Evolutionary conservation across 1,140 invertebrate genomes (phyloP), one percentile per base, ranked within the genome.

Genomic region (Hormaphis cornu): DNA sequence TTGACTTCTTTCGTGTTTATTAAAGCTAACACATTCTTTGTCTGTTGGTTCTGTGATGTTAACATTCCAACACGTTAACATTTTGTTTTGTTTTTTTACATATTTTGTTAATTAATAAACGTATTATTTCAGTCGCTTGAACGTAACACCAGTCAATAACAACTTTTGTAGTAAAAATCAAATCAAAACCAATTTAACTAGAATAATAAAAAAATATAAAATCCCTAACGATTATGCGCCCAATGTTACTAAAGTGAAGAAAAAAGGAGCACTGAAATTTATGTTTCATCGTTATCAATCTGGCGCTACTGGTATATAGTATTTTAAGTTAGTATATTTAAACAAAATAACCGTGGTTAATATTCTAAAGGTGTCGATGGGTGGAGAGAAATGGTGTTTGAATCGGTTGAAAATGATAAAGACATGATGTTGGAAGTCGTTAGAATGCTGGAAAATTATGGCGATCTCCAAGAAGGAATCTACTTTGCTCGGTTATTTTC

Each of bases 351-450:
- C 26, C 54, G 33, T 66, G n/a, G 35, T 2, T 14, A 2, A 6
- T 30, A 46, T 30, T 30, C n/a, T 72, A 28, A 53, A 84, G 83
- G 81, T 73, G 75, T 75, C 24, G 81, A 82, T 72, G 84, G 85
- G 73, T 88, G 83, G 79, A 81, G 82, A 71, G 87, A 89, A 79
- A 83, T 88, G 80, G 82, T 83, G 0, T 82, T 82, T 74, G 85
- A 88, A 76, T 82, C 84, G 16, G 78, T 86, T n/a, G 80, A 79
- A 22, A 76, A 80, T 59, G 78, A 83, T 69, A 46, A 74, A 30
- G 78, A 81, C 42, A 72, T 87, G 7, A 82, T 85, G 73, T 63
- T 78, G 26, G 82, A 85, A 72, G 74, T 87, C 22, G 76, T 87
- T 1, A 71, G 50, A 18, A 77, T 78, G 52, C 73, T 86, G 12